Evolutionary conservation across 2,888 invertebrate genomes (phyloP), one percentile per base, ranked within the genome.

Genomic region (Rhagonycha lutea): DNA sequence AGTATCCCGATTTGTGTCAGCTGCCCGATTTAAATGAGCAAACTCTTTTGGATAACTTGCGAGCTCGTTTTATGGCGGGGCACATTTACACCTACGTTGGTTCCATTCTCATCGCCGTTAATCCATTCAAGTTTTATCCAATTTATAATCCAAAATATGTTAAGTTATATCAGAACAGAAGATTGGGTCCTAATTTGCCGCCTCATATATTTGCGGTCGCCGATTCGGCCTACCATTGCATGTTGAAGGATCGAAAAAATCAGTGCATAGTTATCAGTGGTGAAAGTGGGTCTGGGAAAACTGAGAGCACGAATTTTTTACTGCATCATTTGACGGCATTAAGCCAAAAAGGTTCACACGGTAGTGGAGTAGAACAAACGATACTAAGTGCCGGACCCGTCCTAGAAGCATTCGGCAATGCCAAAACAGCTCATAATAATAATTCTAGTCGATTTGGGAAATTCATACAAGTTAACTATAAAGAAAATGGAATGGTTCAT

Each of bases 101-200:
- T 72, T 96, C 96, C 73, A 98, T 98, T 86, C 90, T 98, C 76
- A 97, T 98, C 84, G 97, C 98, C 70, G 94, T 98, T 80, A 98
- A 98, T 88, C 95, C 95, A 11, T 97, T 97, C 88, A 95, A 95
- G 89, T 98, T 98, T 88, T 97, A 97, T 88, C 98, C 98, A 23
- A 98, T 98, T 82, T 98, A 98, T 90, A 98, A 98, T 89, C 98
- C 98, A 68, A 98, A 98, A 89, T 98, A 97, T 90, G 98, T 98
- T 81, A 96, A 97, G 88, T 89, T 98, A 83, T 98, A 98, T 89
- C 98, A 98, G 89, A 97, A 96, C 89, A 92, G 96, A 86, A 90
- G 96, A 83, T 91, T 97, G 82, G 96, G 96, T 28, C 95, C 96
- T 61, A 97, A 96, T 85, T 91, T 98, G 81, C 98, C 98, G 61